These are phyloP conservation scores for Atopsyche davidsoni DNA, from an alignment of 1,140 invertebrate species.

Conservation along the genomic window DNA sequence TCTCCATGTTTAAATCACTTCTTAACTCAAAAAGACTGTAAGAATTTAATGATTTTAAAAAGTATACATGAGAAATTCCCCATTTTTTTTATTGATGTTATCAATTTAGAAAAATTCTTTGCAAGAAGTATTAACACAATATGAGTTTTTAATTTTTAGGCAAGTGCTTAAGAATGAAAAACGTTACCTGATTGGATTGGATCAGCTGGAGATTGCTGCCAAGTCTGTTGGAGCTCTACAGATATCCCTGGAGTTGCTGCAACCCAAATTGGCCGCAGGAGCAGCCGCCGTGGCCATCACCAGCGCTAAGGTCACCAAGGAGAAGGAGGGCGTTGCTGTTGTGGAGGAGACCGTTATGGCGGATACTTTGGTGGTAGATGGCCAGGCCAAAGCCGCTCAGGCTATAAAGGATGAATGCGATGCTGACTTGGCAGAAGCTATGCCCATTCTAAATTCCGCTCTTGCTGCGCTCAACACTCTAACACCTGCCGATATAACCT, in stretches of 20 bases:
- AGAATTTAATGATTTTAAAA: constrained; percentile 32
- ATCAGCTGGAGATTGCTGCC: constrained; percentile 78
- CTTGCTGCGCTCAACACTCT: constrained; percentile 85
- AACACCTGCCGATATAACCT: constrained; percentile 85
- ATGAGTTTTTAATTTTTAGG: constrained; percentile 36
- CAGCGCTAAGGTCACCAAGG: constrained; percentile 71
- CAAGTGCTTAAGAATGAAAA: constrained; percentile 59
- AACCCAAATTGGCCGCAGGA: constrained; percentile 82
- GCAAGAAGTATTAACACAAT: constrained; percentile 11
- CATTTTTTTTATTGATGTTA: not conserved
- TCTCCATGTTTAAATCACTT: constrained; percentile 84
- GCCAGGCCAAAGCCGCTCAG: constrained; percentile 67
- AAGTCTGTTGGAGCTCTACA: constrained; percentile 82
- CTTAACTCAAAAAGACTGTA: constrained; percentile 70
- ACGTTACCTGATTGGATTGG: constrained; percentile 80
- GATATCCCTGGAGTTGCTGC: constrained; percentile 72
- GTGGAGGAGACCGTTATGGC: constrained; percentile 62
- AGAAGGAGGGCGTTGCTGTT: constrained; percentile 78
- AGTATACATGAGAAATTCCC: no score
- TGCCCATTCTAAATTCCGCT: constrained; percentile 89
- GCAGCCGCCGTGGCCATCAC: constrained; percentile 78
- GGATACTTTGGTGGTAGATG: constrained; percentile 60
- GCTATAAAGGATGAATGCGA: constrained; percentile 96
- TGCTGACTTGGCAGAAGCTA: constrained; percentile 84
- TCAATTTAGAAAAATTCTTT: not conserved